phyloP scores from a whole-genome alignment of 1,140 invertebrate genomes.

The Archivesica marissinica region DNA sequence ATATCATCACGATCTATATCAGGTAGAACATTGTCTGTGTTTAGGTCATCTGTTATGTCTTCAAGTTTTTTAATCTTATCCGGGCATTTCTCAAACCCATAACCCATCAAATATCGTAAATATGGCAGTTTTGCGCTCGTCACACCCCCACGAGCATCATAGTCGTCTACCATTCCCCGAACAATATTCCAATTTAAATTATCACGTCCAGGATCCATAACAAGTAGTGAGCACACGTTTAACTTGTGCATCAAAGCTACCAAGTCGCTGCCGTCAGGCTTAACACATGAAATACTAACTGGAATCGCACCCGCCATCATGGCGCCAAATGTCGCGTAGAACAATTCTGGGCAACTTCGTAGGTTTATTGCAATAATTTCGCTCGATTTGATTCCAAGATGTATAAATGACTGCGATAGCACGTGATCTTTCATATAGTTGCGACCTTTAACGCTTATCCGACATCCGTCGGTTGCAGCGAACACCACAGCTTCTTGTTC shows the following conservation, averaged over 20 bases:
- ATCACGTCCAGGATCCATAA: slow-evolving; percentile 28
- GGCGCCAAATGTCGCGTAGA: slow-evolving; percentile 24
- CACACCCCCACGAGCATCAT: background rate
- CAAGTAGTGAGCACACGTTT: background rate
- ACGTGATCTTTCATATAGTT: slow-evolving; percentile 5
- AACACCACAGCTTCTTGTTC: background rate
- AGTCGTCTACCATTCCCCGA: background rate
- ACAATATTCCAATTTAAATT: slow-evolving; percentile 29
- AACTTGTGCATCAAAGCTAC: background rate
- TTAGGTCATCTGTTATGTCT: background rate
- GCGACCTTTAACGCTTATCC: background rate
- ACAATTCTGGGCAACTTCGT: slow-evolving; percentile 25
- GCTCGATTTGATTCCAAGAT: background rate
- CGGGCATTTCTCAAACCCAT: background rate
- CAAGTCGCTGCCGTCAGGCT: slow-evolving; percentile 48
- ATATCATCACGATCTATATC: background rate
- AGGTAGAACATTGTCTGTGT: background rate
- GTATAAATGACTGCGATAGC: background rate
- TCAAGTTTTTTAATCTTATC: background rate
- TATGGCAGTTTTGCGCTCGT: background rate
- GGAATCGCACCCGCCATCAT: slow-evolving; percentile 37
- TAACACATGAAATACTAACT: slow-evolving; percentile 1
- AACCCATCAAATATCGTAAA: background rate
- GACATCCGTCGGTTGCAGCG: background rate
- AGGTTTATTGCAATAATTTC: slow-evolving; percentile 15